A percentile compares a stretch with the other conserved stretches of the same genome.
These are phyloP conservation scores for Phyllostomus hastatus DNA, from an alignment of 2,113 vertebrate species.

Conservation along the genomic window DNA sequence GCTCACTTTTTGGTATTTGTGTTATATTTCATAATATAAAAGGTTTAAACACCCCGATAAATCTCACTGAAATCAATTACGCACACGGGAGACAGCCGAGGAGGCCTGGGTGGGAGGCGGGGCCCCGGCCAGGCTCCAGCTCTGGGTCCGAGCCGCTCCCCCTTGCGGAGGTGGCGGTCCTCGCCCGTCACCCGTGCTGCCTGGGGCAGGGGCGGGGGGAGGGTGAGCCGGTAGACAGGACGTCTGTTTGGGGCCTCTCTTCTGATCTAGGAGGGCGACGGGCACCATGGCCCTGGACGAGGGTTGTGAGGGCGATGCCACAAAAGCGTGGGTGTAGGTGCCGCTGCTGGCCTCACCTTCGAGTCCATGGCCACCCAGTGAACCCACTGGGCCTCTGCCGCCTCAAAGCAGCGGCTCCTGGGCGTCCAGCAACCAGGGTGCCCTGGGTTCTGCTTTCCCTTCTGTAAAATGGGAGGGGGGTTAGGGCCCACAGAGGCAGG, in stretches of 20 bases:
- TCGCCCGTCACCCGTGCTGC: neutral
- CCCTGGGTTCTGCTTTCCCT: neutral
- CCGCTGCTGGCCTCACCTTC: neutral
- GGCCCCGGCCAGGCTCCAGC: neutral
- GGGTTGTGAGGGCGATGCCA: neutral
- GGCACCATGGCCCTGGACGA: fast-evolving
- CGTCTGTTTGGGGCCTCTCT: neutral
- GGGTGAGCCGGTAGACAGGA: neutral
- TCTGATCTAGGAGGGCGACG: neutral
- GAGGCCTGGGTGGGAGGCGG: neutral
- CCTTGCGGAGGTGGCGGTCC: fast-evolving
- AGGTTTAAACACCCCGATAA: constrained; percentile 56
- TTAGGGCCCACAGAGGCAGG: neutral
- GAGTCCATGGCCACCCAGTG: neutral
- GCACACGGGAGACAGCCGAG: neutral
- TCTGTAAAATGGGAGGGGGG: neutral
- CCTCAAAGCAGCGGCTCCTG: neutral
- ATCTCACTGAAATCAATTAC: constrained; percentile 59
- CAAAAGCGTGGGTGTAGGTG: neutral
- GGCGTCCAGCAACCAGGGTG: no score
- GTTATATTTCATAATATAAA: constrained; percentile 67
- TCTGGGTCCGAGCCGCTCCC: neutral
- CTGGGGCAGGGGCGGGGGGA: no score
- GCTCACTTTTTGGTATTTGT: constrained; percentile 64
- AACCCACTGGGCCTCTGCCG: neutral